These are phyloP conservation scores for Typhlichthys subterraneus DNA, from an alignment of 2,797 vertebrate species.

Conservation along the genomic window DNA sequence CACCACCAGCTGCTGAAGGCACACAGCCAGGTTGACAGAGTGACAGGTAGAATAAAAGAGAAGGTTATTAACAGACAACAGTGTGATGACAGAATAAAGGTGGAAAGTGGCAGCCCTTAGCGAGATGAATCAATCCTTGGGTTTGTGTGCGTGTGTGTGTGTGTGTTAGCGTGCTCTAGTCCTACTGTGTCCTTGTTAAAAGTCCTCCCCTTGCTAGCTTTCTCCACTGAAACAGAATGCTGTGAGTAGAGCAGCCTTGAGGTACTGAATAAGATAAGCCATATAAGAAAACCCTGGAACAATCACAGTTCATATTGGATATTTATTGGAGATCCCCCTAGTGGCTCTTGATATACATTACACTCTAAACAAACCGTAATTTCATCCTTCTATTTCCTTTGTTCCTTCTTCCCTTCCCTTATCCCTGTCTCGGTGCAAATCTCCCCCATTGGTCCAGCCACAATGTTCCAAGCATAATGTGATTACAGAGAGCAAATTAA, in stretches of 20 bases:
- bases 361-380: neutral
- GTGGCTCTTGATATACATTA: conserved; percentile 24
- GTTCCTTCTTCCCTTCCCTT: neutral
- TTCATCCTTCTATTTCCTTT: conserved; percentile 1
- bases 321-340: conserved; percentile 30
- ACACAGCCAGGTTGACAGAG: neutral
- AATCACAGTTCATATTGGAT: neutral
- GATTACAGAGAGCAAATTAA: conserved; percentile 43
- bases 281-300: conserved; percentile 18
- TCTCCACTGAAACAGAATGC: conserved; percentile 18
- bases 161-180: conserved; percentile 2
- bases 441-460: neutral
- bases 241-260: neutral
- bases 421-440: neutral
- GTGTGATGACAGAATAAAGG: neutral
- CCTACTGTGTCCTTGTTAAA: conserved; percentile 25
- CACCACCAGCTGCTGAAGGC: too few relatives aligned
- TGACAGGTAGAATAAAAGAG: neutral
- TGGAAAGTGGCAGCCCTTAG: conserved; percentile 19
- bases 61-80: neutral
- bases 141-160: neutral
- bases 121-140: conserved; percentile 49
- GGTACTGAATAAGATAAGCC: neutral
- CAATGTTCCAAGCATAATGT: conserved; percentile 20
- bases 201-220: conserved; percentile 22